Conservation (phyloP, 1,140 invertebrate genomes). For the Plutomurus gul region DNA sequence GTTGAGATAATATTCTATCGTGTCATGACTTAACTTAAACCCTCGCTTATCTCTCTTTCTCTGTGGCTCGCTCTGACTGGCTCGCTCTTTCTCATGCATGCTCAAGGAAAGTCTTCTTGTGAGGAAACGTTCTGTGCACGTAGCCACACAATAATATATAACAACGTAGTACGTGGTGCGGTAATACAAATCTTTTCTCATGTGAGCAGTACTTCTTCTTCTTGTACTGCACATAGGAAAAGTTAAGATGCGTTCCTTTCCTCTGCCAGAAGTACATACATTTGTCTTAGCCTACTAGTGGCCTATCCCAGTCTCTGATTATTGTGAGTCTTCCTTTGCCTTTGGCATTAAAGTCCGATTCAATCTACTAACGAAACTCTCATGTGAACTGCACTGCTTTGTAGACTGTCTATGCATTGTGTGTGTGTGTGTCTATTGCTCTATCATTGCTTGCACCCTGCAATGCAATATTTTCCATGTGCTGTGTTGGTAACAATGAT, state of each 20-base stretch:
- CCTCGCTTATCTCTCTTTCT: neutral
- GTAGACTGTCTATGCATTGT: neutral
- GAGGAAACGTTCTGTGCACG: too few species aligned
- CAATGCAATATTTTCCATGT: too few species aligned
- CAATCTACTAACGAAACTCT: neutral
- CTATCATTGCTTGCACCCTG: too few species aligned
- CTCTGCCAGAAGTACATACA: neutral
- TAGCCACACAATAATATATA: too few species aligned
- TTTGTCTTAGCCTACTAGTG: neutral
- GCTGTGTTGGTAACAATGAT: too few species aligned
- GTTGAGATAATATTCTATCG: constrained; percentile 24
- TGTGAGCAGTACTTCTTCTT: too few species aligned
- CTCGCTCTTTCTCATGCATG: neutral
- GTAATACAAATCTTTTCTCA: too few species aligned
- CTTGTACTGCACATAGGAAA: too few species aligned
- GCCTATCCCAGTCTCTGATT: neutral
- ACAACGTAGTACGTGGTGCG: too few species aligned
- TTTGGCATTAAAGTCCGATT: neutral
- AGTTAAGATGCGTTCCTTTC: neutral
- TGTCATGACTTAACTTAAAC: constrained; percentile 14
- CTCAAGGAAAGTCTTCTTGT: constrained; percentile 19
- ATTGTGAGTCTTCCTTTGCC: neutral
- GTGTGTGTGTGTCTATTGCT: neutral
- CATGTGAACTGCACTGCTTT: neutral
- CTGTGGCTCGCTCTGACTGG: neutral